phyloP scores from a whole-genome alignment of 2,888 invertebrate genomes.

The Dryadula phaetusa region DNA sequence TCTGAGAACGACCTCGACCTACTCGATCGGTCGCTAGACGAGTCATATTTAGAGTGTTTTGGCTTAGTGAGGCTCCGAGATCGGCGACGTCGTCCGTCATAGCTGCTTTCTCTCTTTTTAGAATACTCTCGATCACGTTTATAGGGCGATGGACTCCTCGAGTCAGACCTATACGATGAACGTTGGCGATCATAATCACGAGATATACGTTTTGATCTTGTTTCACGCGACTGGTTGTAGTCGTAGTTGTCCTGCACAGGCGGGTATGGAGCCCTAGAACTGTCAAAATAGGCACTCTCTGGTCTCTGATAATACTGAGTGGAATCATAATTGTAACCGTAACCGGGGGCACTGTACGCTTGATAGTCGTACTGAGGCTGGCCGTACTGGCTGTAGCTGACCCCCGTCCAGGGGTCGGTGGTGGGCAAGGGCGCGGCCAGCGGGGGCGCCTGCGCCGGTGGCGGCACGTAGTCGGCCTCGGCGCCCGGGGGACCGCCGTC shows the following conservation, averaged over 20 bases:
- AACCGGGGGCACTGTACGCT: slow-evolving; percentile 60
- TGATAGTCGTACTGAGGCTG: slow-evolving; percentile 68
- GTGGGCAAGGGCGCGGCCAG: slow-evolving; percentile 65
- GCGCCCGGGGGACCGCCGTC: slow-evolving; percentile 83
- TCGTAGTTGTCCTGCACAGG: slow-evolving; percentile 50
- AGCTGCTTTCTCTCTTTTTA: slow-evolving; percentile 62
- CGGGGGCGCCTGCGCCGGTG: slow-evolving; percentile 65
- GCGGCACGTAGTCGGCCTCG: slow-evolving; percentile 78
- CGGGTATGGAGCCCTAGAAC: slow-evolving; percentile 51
- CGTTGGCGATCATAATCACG: slow-evolving; percentile 54
- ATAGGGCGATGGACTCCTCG: slow-evolving; percentile 68
- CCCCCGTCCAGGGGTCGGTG: slow-evolving; percentile 79
- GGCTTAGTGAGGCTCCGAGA: slow-evolving; percentile 63
- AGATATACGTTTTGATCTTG: slow-evolving; percentile 53
- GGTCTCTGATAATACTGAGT: slow-evolving; percentile 61
- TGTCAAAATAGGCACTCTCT: slow-evolving; percentile 60
- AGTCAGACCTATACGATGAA: slow-evolving; percentile 60
- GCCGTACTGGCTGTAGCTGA: slow-evolving; percentile 73
- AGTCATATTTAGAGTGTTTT: slow-evolving; percentile 65
- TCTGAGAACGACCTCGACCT: slow-evolving; percentile 65
- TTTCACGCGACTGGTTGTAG: slow-evolving; percentile 51
- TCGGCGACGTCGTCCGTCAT: slow-evolving; percentile 55
- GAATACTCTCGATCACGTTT: slow-evolving; percentile 61
- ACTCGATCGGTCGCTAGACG: slow-evolving; percentile 69
- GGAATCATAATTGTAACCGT: slow-evolving; percentile 65